Percentiles rank a stretch among this genome's conserved stretches.
These are phyloP conservation scores for Perca flavescens DNA, from an alignment of 2,113 vertebrate species.

Conservation along the genomic window DNA sequence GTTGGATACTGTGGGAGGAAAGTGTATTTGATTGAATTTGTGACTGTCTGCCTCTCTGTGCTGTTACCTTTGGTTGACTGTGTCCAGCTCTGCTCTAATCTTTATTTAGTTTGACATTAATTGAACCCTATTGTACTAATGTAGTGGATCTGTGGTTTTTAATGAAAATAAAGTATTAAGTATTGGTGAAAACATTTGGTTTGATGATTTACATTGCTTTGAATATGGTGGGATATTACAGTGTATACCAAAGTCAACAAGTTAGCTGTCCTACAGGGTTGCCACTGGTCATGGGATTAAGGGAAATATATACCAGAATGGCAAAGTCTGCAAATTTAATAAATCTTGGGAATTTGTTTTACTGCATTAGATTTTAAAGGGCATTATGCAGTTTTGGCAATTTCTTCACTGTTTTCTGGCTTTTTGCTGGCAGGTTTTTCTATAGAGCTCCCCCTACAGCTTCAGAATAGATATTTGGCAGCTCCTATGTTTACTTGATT, in stretches of 20 bases:
- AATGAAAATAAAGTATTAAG: constrained; percentile 70
- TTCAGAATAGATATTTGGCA: no score
- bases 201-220: constrained; percentile 19
- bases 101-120: constrained; percentile 58
- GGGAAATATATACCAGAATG: neutral
- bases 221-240: constrained; percentile 7
- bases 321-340: neutral
- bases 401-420: no score
- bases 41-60: constrained; percentile 52
- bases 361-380: neutral
- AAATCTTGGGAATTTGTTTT: constrained; percentile 28
- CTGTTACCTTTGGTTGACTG: constrained; percentile 55
- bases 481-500: no score
- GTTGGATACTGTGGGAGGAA: constrained; percentile 15
- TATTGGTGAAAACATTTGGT: constrained; percentile 44
- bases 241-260: neutral
- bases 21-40: constrained; percentile 41
- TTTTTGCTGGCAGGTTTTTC: no score
- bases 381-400: no score
- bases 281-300: neutral
- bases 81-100: constrained; percentile 37
- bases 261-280: neutral
- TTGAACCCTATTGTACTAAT: constrained; percentile 46
- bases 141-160: constrained; percentile 65
- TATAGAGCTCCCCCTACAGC: no score